Conservation (phyloP, 1,140 invertebrate genomes). For the silkworm (Bombyx mori) region ASM3026992v2 NC_085119.1:9026501-9027000, state of each 20-base stretch:
- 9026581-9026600: constrained; percentile 58
- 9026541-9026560: constrained; percentile 34
- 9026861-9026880: constrained; percentile 23
- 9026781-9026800: constrained; percentile 49
- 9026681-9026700: constrained; percentile 33
- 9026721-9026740: constrained; percentile 63
- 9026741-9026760: constrained; percentile 46
- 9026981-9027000: too few relatives aligned
- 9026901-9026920: constrained; percentile 60
- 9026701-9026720: constrained; percentile 54
- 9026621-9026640: constrained; percentile 22
- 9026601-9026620: constrained; percentile 48
- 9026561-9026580: constrained; percentile 46
- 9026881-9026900: constrained; percentile 40
- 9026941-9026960: constrained; percentile 56
- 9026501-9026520: constrained; percentile 36
- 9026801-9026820: constrained; percentile 53
- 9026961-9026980: neutral
- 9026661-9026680: constrained; percentile 40
- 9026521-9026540: constrained; percentile 56
- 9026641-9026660: constrained; percentile 25
- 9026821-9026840: constrained; percentile 31
- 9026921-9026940: constrained; percentile 62
- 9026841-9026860: constrained; percentile 6
- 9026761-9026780: constrained; percentile 43